phyloP scores from a whole-genome alignment of 64 coral and sea anemone species.

The Pocillopora verrucosa region DNA sequence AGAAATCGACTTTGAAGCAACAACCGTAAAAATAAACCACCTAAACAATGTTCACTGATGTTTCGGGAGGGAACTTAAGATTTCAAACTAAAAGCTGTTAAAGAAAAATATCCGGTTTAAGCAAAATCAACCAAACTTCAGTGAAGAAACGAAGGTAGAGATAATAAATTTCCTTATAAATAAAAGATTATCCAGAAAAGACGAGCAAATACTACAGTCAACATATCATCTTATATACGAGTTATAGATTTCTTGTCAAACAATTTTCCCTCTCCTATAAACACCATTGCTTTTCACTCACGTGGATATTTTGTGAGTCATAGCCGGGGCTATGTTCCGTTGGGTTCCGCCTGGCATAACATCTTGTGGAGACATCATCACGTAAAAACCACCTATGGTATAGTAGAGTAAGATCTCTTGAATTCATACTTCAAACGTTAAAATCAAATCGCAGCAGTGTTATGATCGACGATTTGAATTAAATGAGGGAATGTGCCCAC shows the following conservation, averaged over 20 bases:
- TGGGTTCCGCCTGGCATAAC: conserved; percentile 93
- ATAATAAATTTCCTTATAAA: conserved; percentile 24
- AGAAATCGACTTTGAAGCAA: neutral
- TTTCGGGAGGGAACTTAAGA: no score
- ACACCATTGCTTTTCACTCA: conserved; percentile 18
- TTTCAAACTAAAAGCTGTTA: no score
- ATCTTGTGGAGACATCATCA: conserved; percentile 99
- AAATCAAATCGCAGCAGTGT: neutral
- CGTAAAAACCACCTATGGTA: conserved; percentile 88
- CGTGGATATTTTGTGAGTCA: conserved; percentile 84
- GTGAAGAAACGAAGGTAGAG: neutral
- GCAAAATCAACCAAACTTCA: no score
- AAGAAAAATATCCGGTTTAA: no score
- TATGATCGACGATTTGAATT: neutral
- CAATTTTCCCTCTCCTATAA: neutral
- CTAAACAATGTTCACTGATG: no score
- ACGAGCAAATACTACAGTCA: neutral
- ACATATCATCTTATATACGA: neutral
- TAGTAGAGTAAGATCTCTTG: conserved; percentile 24
- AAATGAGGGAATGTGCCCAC: conserved; percentile 15
- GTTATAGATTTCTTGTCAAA: neutral
- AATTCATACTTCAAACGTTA: neutral
- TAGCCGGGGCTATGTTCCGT: conserved; percentile 83
- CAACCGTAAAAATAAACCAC: neutral
- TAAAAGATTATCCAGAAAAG: conserved; percentile 25